Conservation (phyloP, 2,888 invertebrate species). For the Thyatira batis region DNA sequence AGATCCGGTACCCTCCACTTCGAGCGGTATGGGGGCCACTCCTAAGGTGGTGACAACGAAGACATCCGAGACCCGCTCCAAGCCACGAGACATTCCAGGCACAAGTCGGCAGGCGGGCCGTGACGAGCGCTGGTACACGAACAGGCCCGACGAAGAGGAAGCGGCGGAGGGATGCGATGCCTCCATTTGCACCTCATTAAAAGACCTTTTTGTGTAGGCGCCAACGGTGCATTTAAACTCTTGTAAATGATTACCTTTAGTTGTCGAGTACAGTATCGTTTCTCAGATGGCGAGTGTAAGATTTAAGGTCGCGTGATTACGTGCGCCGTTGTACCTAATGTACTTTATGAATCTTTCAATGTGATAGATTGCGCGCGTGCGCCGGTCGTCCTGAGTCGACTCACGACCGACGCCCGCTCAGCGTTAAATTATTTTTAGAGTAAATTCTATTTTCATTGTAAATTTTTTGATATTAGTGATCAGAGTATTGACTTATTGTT, state of each 20-base stretch:
- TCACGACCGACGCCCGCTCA: conserved; percentile 69
- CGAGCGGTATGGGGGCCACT: conserved; percentile 44
- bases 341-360: conserved; percentile 80
- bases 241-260: conserved; percentile 71
- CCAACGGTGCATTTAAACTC: conserved; percentile 51
- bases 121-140: conserved; percentile 83
- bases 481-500: conserved; percentile 76
- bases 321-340: conserved; percentile 48
- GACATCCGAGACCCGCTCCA: conserved; percentile 61
- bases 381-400: conserved; percentile 71
- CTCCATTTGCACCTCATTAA: conserved; percentile 90
- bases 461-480: conserved; percentile 79
- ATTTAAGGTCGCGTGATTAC: conserved; percentile 35
- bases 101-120: conserved; percentile 45
- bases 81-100: conserved; percentile 60
- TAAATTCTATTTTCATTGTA: conserved; percentile 82
- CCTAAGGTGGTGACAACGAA: conserved; percentile 46
- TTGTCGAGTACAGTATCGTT: conserved; percentile 62
- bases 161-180: conserved; percentile 89
- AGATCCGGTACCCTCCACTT: conserved; percentile 66
- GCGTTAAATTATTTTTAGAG: conserved; percentile 77
- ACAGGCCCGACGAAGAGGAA: conserved; percentile 87
- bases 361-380: conserved; percentile 75
- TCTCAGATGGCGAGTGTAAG: conserved; percentile 49
- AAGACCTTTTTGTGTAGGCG: conserved; percentile 92